A percentile compares a stretch with the other conserved stretches of the same genome.
Conservation (phyloP, 2,888 invertebrate genomes). For the Bibio marci region DNA sequence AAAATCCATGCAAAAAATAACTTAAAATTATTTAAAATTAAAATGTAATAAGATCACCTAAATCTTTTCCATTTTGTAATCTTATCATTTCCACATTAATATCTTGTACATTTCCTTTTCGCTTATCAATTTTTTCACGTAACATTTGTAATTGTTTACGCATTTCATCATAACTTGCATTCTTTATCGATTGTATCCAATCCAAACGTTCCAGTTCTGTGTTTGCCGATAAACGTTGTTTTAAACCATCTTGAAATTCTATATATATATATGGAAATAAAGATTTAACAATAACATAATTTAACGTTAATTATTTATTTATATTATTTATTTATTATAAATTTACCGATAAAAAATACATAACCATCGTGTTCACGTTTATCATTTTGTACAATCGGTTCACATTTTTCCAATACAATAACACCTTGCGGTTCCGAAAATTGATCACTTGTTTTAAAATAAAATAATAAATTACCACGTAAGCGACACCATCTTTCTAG, state of each 20-base stretch:
- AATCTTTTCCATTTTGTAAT: slow-evolving; percentile 46
- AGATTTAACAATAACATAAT: no score
- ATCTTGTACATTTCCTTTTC: slow-evolving; percentile 41
- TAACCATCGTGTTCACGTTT: slow-evolving; percentile 49
- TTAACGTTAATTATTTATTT: no score
- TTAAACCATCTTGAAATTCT: slow-evolving; percentile 72
- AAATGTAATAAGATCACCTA: slow-evolving; percentile 40
- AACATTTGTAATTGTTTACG: slow-evolving; percentile 48
- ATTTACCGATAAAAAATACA: slow-evolving; percentile 70
- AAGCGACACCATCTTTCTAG: slow-evolving; percentile 79
- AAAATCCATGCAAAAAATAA: neutral
- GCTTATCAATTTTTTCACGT: slow-evolving; percentile 40
- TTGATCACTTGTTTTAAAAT: slow-evolving; percentile 76
- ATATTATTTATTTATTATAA: no score
- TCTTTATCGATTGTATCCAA: slow-evolving; percentile 72
- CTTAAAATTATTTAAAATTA: slow-evolving; percentile 12
- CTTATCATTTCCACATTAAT: slow-evolving; percentile 54
- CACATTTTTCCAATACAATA: slow-evolving; percentile 75
- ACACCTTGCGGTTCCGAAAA: slow-evolving; percentile 79
- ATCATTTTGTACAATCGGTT: slow-evolving; percentile 45
- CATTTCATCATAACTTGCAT: slow-evolving; percentile 71
- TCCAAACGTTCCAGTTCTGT: slow-evolving; percentile 65
- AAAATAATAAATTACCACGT: slow-evolving; percentile 83
- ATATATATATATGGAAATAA: slow-evolving; percentile 10
- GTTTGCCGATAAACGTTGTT: slow-evolving; percentile 64